Base-by-base conservation (phyloP, 1,140 invertebrate genomes). In the Phortica variegata region DNA sequence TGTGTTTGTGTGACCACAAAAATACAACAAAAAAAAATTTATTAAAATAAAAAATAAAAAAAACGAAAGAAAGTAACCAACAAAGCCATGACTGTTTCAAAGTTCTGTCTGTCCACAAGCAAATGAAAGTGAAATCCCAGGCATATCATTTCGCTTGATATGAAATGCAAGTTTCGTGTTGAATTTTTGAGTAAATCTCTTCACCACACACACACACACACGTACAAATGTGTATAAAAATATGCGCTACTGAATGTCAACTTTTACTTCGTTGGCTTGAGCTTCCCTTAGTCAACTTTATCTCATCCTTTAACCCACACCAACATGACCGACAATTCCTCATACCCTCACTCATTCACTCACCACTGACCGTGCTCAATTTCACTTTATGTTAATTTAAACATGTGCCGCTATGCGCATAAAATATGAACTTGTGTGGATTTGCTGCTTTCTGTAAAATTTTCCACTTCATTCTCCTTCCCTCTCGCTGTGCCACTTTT, bases 351-450 rank as follows among this genome's bases (percentile, higher is more conserved):
- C 10, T 26, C 10, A 6, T 26, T 5, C 23, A 6, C 23, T 5
- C 5, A 26, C n/a, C n/a, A n/a, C n/a, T n/a, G n/a, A 26, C 23
- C 23, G 23, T 26, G 62, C 63, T 68, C 63, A 68, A 68, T 68
- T 68, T 68, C 60, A 60, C 57, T 68, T 68, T 68, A 68, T 68
- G 63, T 68, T 68, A 68, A 68, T 68, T 68, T 68, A 68, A 68
- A 68, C 63, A 68, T 68, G 63, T 68, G 63, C 63, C 62, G 60
- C 63, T 63, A 68, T 63, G 63, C 63, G 63, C 63, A 68, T 68
- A 68, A 68, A 68, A 68, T 68, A 68, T 68, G 63, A 68, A 68
- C 57, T 52, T 16, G 33, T 42, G n/a, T n/a, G n/a, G n/a, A n/a
- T n/a, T n/a, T n/a, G n/a, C n/a, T n/a, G n/a, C n/a, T n/a, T n/a